These are phyloP conservation scores for Callyntrura guangdongensis DNA, from an alignment of 2,888 invertebrate genomes.

Conservation along the genomic window DNA sequence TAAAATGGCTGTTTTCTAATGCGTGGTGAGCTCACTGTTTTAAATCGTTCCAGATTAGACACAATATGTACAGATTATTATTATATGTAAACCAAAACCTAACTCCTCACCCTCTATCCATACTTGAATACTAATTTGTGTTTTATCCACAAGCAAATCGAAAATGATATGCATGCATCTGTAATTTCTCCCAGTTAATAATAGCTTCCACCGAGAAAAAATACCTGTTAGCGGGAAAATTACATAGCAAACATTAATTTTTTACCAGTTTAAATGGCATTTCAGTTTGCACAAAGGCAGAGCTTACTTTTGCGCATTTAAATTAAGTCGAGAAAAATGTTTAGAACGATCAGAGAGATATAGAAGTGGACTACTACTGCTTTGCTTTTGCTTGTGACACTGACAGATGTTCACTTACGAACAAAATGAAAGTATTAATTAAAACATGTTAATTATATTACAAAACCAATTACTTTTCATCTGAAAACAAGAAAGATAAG, in stretches of 20 bases:
- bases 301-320: conserved; percentile 1
- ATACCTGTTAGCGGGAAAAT: conserved; percentile 72
- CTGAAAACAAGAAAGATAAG: background rate
- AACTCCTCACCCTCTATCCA: background rate
- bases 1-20: background rate
- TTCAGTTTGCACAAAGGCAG: background rate
- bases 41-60: background rate
- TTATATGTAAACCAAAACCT: background rate
- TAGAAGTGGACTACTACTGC: no score
- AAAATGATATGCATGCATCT: conserved; percentile 61
- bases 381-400: conserved; percentile 1
- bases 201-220: conserved; percentile 50
- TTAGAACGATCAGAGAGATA: background rate
- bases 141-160: conserved; percentile 55
- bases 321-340: background rate
- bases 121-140: conserved; percentile 35
- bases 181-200: conserved; percentile 59
- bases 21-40: background rate
- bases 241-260: conserved; percentile 19
- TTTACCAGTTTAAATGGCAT: background rate
- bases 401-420: conserved; percentile 60
- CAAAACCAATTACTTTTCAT: conserved; percentile 32
- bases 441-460: conserved; percentile 59
- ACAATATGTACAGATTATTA: background rate
- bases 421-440: conserved; percentile 54